Evolutionary conservation across 2,113 vertebrate species (phyloP).

Genomic region (Riparia riparia): DNA sequence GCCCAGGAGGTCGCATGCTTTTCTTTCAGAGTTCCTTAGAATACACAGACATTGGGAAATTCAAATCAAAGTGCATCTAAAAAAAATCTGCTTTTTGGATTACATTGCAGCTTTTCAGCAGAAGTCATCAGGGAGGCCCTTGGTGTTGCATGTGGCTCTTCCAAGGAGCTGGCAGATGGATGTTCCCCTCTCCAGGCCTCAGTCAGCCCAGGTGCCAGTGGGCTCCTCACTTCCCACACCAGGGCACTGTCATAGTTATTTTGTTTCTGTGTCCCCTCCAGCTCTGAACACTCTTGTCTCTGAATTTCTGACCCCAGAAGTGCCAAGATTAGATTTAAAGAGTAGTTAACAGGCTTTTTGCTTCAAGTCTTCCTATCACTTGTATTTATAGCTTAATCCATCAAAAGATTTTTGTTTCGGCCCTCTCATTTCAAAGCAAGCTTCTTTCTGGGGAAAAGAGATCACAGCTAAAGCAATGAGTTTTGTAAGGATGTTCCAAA

Average conservation of each 20-base stretch:
- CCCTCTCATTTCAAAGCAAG: neutral
- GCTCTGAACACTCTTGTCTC: neutral
- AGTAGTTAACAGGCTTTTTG: conserved; percentile 30
- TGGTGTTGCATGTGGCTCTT: neutral
- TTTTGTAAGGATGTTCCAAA: neutral
- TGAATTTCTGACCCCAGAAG: conserved; percentile 9
- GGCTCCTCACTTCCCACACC: neutral
- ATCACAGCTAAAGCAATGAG: neutral
- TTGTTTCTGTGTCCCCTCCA: neutral
- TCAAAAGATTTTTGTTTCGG: conserved; percentile 16
- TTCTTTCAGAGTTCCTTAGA: neutral
- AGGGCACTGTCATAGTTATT: neutral
- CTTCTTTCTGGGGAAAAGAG: conserved; percentile 19
- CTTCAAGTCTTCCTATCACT: conserved; percentile 29
- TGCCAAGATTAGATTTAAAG: conserved; percentile 24
- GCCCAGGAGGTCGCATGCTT: accelerated
- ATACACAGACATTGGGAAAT: neutral
- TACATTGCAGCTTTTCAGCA: neutral
- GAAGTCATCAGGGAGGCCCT: neutral
- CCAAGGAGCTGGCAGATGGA: neutral
- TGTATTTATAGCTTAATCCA: conserved; percentile 58
- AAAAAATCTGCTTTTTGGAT: neutral
- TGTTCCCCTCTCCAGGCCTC: neutral
- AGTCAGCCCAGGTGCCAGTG: neutral
- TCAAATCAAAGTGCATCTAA: neutral